Percentiles rank a stretch among this genome's conserved stretches.
Conservation (phyloP, 2,797 vertebrate genomes). For the Vultur gryphus region DNA sequence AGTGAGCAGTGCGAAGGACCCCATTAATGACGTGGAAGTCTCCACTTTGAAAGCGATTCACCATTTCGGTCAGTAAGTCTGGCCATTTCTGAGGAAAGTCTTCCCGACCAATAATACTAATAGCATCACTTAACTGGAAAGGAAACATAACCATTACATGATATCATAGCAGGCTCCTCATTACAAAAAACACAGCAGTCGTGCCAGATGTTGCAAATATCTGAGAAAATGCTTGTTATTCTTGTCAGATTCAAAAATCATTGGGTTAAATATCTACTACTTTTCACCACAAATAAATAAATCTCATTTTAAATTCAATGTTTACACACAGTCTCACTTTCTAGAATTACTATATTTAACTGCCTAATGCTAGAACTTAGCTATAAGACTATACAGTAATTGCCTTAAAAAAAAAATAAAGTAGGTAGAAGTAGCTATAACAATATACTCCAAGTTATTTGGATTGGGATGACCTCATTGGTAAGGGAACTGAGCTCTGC, state of each 20-base stretch:
- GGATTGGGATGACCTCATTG: neutral
- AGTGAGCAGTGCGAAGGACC: slow-evolving; percentile 94
- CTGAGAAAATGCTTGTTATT: neutral
- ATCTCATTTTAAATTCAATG: neutral
- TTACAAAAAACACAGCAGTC: neutral
- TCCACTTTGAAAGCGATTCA: slow-evolving; percentile 94
- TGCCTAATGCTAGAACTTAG: neutral
- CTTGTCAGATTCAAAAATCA: neutral
- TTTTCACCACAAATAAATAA: neutral
- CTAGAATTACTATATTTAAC: neutral
- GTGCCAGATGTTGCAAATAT: neutral
- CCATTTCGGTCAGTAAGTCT: slow-evolving; percentile 95
- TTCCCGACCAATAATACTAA: slow-evolving; percentile 97
- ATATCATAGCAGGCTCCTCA: neutral
- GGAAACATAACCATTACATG: neutral
- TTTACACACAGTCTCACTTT: neutral
- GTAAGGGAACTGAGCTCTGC: neutral
- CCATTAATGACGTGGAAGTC: slow-evolving; percentile 98
- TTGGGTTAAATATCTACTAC: neutral
- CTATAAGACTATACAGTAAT: neutral
- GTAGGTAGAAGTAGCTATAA: neutral
- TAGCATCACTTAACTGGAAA: slow-evolving; percentile 91
- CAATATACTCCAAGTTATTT: neutral
- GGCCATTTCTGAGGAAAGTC: slow-evolving; percentile 99
- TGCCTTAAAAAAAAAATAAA: neutral